Evolutionary conservation across 2,113 vertebrate species (phyloP).

Genomic region (Urocitellus parryii): DNA sequence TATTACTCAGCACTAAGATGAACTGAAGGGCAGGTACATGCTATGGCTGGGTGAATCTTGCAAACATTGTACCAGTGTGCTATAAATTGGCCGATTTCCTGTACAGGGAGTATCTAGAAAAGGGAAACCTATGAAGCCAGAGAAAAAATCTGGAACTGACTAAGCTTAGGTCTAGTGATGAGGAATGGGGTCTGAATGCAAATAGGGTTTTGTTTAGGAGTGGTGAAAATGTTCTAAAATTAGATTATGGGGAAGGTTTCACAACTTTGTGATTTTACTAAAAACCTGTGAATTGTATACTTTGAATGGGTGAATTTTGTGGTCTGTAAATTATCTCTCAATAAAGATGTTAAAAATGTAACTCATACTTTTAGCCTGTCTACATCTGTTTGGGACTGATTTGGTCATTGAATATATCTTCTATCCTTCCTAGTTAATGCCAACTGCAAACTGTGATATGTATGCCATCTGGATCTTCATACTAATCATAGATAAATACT

Average conservation of each 20-base stretch:
- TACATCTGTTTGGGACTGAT: not conserved
- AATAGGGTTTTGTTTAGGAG: not conserved
- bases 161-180: not conserved
- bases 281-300: not conserved
- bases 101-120: not conserved
- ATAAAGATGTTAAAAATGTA: slow-evolving; percentile 21
- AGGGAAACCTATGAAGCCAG: not conserved
- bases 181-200: not conserved
- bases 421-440: not conserved
- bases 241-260: not conserved
- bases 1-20: not conserved
- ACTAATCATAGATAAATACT: slow-evolving; percentile 3
- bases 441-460: not conserved
- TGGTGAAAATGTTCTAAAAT: not conserved
- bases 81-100: not conserved
- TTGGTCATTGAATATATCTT: slow-evolving; percentile 29
- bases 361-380: not conserved
- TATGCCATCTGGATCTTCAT: not conserved
- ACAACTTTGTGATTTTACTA: not conserved
- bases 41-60: not conserved
- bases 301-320: slow-evolving; percentile 4
- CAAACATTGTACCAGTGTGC: not conserved
- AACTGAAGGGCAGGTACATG: not conserved
- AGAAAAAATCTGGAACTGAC: not conserved
- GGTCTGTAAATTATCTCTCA: slow-evolving; percentile 8